A percentile compares a stretch with the other conserved stretches of the same genome.
Evolutionary conservation across 2,888 invertebrate genomes (phyloP).

Genomic region (Alloplasta piceator): DNA sequence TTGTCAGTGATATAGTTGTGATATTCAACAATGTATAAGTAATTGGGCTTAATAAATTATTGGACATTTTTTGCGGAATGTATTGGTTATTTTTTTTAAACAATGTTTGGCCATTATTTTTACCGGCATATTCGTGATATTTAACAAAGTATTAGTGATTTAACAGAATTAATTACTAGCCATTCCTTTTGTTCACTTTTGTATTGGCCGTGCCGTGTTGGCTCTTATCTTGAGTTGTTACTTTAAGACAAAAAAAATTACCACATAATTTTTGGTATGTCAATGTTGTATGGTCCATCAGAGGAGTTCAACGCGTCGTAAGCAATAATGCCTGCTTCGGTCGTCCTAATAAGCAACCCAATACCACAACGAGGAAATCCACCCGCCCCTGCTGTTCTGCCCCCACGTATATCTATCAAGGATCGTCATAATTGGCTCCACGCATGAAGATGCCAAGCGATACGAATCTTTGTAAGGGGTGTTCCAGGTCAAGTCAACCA

Average conservation of each 20-base stretch:
- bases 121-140: not conserved
- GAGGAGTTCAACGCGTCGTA: slow-evolving; percentile 8
- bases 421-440: slow-evolving; percentile 77
- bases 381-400: slow-evolving; percentile 59
- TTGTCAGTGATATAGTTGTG: not conserved
- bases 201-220: not conserved
- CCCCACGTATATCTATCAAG: slow-evolving; percentile 70
- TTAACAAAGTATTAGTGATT: not conserved
- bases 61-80: not conserved
- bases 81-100: not conserved
- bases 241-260: no score
- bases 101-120: not conserved
- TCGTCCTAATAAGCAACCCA: slow-evolving; percentile 70
- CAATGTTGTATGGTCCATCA: slow-evolving; percentile 3
- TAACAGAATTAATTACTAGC: no score
- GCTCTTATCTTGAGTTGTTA: no score
- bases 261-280: not conserved
- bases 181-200: not conserved
- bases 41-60: not conserved
- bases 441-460: slow-evolving; percentile 61
- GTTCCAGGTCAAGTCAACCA: no score
- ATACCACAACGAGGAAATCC: slow-evolving; percentile 47
- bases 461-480: not conserved
- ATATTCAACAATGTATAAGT: not conserved
- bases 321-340: slow-evolving; percentile 56